These are phyloP conservation scores for Masnerella sp. DNA, from an alignment of 2,888 invertebrate genomes.

Conservation along the genomic window DNA sequence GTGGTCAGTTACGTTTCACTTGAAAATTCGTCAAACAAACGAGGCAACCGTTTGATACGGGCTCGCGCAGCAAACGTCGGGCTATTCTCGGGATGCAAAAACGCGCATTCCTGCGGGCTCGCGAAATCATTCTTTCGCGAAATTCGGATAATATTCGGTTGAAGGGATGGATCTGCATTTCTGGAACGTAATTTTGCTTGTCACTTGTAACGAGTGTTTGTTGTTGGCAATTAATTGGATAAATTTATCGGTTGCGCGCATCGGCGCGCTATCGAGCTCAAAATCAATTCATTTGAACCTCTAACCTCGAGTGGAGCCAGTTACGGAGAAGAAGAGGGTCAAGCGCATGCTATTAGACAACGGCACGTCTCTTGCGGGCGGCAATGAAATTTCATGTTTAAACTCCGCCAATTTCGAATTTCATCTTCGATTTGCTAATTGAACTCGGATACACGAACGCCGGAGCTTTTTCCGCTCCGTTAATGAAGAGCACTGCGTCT, in stretches of 20 bases:
- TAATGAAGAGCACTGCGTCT: constrained; percentile 14
- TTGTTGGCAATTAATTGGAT: constrained; percentile 40
- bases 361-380: constrained; percentile 36
- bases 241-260: constrained; percentile 32
- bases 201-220: constrained; percentile 31
- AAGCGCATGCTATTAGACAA: constrained; percentile 41
- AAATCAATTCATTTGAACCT: constrained; percentile 58
- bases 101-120: too few species aligned
- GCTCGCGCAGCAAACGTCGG: constrained; percentile 3
- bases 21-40: constrained; percentile 50
- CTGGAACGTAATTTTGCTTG: too few species aligned
- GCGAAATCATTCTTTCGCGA: too few species aligned
- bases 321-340: constrained; percentile 33
- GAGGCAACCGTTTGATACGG: constrained; percentile 27
- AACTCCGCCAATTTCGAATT: constrained; percentile 42
- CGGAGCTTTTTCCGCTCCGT: constrained; percentile 11
- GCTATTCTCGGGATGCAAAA: constrained; percentile 5
- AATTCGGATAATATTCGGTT: too few species aligned
- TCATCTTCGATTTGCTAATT: constrained; percentile 54
- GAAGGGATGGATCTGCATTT: too few species aligned
- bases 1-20: constrained; percentile 54
- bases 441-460: constrained; percentile 32
- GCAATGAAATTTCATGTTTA: constrained; percentile 45
- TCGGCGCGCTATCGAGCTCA: constrained; percentile 32
- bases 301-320: constrained; percentile 35